Conservation (phyloP, 2,113 vertebrate species). For the Empidonax alnorum region DNA sequence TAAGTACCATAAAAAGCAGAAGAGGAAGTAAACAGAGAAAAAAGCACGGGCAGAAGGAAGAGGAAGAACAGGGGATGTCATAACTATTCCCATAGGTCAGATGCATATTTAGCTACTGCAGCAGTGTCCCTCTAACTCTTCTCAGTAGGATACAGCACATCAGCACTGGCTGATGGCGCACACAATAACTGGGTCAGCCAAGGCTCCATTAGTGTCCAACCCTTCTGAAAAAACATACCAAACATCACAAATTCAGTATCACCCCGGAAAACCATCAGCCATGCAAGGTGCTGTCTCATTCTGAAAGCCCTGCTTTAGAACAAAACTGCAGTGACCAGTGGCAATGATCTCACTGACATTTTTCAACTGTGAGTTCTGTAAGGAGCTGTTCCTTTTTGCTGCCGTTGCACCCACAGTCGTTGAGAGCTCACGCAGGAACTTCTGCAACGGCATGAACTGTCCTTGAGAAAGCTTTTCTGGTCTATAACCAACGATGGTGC, state of each 20-base stretch:
- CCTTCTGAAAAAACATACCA: neutral
- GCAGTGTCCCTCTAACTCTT: neutral
- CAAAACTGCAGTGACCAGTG: neutral
- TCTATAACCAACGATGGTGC: neutral
- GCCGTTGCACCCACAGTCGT: neutral
- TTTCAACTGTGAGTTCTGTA: neutral
- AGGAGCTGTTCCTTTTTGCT: neutral
- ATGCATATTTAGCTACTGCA: neutral
- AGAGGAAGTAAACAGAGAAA: neutral
- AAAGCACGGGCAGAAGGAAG: neutral
- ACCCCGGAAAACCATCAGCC: neutral
- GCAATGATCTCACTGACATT: neutral
- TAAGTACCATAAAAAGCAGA: neutral
- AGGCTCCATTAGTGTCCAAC: neutral
- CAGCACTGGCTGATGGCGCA: neutral
- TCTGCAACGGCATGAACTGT: neutral
- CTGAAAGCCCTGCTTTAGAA: neutral
- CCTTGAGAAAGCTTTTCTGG: neutral
- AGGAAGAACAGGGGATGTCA: neutral
- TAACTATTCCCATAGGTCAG: neutral
- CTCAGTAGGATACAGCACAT: neutral
- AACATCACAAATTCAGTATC: rapidly evolving
- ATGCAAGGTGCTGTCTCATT: neutral
- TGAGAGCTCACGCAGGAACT: neutral
- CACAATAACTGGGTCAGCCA: neutral